These are phyloP conservation scores for Microtus montanus DNA, from an alignment of 2,113 vertebrate genomes.

Conservation along the genomic window DNA sequence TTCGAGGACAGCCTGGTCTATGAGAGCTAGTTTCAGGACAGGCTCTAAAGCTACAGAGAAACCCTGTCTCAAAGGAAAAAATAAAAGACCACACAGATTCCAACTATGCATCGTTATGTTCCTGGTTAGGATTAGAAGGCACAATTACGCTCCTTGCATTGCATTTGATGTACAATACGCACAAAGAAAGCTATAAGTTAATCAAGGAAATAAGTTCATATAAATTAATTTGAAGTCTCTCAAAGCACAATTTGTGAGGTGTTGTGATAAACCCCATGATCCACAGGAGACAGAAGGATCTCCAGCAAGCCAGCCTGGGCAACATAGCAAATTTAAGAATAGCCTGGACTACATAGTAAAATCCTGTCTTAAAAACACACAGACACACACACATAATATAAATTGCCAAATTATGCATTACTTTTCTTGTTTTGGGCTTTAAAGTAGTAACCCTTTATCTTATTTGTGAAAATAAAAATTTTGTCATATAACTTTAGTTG, in stretches of 20 bases:
- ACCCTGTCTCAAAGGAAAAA: too few species aligned
- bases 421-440: conserved; percentile 31
- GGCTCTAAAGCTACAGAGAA: too few species aligned
- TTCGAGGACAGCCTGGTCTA: too few species aligned
- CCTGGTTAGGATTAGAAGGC: not conserved
- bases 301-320: not conserved
- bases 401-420: not conserved
- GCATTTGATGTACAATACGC: not conserved
- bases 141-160: not conserved
- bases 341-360: not conserved
- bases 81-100: not conserved
- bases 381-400: not conserved
- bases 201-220: not conserved
- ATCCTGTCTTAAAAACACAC: not conserved
- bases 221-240: not conserved
- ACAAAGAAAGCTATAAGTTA: not conserved
- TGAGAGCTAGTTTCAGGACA: too few species aligned
- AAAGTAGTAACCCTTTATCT: conserved; percentile 6
- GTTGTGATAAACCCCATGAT: not conserved
- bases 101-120: not conserved
- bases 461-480: conserved; percentile 44
- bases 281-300: not conserved
- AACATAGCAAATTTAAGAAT: not conserved
- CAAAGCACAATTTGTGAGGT: conserved; percentile 4
- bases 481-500: not conserved